Evolutionary conservation across 37 sponge, comb jelly and placozoan genomes (phyloP), one percentile per base, ranked within the genome.

Genomic region (Diacarnus erythraeanus): DNA sequence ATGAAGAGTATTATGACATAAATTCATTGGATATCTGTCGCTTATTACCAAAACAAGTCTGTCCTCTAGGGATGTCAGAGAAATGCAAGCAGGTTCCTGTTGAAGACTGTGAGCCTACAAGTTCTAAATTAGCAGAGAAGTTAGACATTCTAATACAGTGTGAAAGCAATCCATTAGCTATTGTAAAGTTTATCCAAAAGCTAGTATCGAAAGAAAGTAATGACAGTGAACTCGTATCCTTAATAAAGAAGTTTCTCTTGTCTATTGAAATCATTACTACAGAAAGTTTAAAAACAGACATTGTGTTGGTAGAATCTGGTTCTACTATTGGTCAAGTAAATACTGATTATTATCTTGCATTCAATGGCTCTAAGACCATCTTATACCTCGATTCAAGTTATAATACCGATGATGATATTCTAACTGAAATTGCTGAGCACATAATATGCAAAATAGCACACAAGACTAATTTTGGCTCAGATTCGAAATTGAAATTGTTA

Each of bases 61-160:
- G 82, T 38, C 82, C 82, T 38, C 69, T 29, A 34, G 42, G 64
- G 21, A 39, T 81, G 38, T 81, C 82, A 5, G 18, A 57, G 10
- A 2, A 25, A 22, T 57, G 59, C n/a, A 20, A 57, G 29, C 72
- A 81, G 20, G 15, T 43, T 6, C 26, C 38, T 72, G 33, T 20
- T 18, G 64, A 81, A 81, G 73, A 54, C 12, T 57, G 58, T 30
- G 20, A 31, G 3, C 5, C 15, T 18, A 29, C 15, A 33, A 22
- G 33, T 75, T 42, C 37, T 57, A 59, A 75, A 33, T 8, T 59
- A 27, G 60, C 44, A 26, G 51, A 2, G 31, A 29, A 29, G 22
- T 41, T 71, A 26, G 56, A 71, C 15, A 57, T 38, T 51, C 26
- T 57, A 20, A 35, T 69, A 9, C 26, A 25, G 18, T 2, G 39